phyloP scores from a whole-genome alignment of 2,797 vertebrate genomes.

The Halcyon smyrnensis region DNA sequence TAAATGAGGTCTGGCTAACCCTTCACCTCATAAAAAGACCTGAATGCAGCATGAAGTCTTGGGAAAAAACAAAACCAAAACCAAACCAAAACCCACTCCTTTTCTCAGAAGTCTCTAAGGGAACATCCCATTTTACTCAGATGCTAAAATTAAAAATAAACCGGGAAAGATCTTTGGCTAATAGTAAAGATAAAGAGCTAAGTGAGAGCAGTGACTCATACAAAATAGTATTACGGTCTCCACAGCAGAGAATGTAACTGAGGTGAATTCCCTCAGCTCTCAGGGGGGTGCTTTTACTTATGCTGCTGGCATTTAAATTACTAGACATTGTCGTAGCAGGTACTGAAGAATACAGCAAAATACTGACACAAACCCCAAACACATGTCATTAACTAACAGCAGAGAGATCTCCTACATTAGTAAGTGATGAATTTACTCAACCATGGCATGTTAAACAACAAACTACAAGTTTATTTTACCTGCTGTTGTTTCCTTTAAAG shows the following conservation, averaged over 20 bases:
- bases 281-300: neutral
- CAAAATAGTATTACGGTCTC: neutral
- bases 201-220: neutral
- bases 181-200: neutral
- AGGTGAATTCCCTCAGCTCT: neutral
- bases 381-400: neutral
- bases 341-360: neutral
- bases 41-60: neutral
- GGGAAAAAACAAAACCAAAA: neutral
- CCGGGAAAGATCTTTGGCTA: neutral
- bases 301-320: neutral
- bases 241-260: neutral
- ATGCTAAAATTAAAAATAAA: neutral
- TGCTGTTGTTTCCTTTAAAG: slow-evolving; percentile 66
- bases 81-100: neutral
- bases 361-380: neutral
- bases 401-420: neutral
- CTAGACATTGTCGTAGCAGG: neutral
- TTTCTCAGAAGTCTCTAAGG: neutral
- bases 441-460: neutral
- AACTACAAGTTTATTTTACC: slow-evolving; percentile 45
- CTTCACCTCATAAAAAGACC: neutral
- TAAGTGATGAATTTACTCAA: neutral
- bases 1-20: neutral
- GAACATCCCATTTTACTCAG: neutral